Base-by-base conservation (phyloP, 2,113 vertebrate species). In the Clarias macrocephalus region DNA sequence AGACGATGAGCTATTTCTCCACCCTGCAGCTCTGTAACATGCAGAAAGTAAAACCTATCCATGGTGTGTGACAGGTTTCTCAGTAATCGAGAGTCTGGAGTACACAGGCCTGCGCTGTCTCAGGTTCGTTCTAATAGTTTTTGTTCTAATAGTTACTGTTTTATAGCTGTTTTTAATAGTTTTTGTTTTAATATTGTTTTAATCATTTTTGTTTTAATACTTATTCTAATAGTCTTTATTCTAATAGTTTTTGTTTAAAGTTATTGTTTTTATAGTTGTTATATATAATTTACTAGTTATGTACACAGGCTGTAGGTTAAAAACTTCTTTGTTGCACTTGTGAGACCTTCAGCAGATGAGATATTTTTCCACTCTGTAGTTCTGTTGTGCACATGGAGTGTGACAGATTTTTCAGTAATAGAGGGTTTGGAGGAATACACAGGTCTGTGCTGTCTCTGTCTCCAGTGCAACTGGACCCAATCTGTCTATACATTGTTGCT, bases 381-480 rank as follows among this genome's bases (percentile, higher is more conserved):
- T 21, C 10, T 33, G 10, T 60, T 12, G 3, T 30, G 28, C 54
- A 59, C 10, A 13, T 60, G 79, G 16, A 60, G 56, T 79, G 57
- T 65, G 59, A 15, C 85, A 91, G 97, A 96, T 13, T 97, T 99
- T 88, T 93, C 93, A 73, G 89, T 89, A 85, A 96, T 99, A 23
- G 97, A 99, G 92, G 97, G 98, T 76, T 90, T 99, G 37, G 97
- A 98, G 59, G 97, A 99, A 28, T 99, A 99, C 86, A 98, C 96
- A 0, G 98, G 97, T 0, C 91, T 99, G 80, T 97, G 93, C 81
- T 98, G 97, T 86, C 95, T 99, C 42, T 99, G 97, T 97, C 93
- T 99, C 80, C 92, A 99, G 57, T 96, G 95, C 91, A 99, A 99
- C 0, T 33, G 33, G n/a, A n/a, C n/a, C n/a, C n/a, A n/a, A n/a